These are phyloP conservation scores for Lepidurus packardi DNA, from an alignment of 1,140 invertebrate species.

Conservation along the genomic window DNA sequence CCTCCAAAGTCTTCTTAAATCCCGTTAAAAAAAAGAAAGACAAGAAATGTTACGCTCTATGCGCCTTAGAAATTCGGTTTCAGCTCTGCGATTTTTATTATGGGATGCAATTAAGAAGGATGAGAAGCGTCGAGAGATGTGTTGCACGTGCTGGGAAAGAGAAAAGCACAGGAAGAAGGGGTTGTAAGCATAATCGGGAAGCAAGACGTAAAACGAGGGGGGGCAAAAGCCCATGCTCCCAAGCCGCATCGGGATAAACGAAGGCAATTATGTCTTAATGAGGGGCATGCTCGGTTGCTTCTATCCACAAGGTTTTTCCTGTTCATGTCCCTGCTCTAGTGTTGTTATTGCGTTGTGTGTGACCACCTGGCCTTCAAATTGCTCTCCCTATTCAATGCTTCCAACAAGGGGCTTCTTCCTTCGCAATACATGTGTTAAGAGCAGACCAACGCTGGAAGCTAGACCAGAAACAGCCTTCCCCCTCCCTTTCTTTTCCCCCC, in stretches of 20 bases:
- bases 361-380: neutral
- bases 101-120: neutral
- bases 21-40: neutral
- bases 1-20: neutral
- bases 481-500: too few relatives aligned
- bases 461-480: too few relatives aligned
- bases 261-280: constrained; percentile 8
- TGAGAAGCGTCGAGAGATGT: neutral
- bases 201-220: neutral
- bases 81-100: neutral
- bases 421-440: too few relatives aligned
- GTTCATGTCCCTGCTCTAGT: neutral
- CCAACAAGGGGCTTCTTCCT: too few relatives aligned
- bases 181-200: neutral
- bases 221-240: neutral
- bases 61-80: neutral
- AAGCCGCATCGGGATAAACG: neutral
- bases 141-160: neutral
- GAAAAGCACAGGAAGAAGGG: neutral
- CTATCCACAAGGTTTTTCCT: neutral
- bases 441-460: too few relatives aligned
- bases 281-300: neutral
- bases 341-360: neutral
- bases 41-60: neutral
- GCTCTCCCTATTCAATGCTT: neutral